Conservation (phyloP, 2,888 invertebrate species). For the Sarcophaga carnaria region DNA sequence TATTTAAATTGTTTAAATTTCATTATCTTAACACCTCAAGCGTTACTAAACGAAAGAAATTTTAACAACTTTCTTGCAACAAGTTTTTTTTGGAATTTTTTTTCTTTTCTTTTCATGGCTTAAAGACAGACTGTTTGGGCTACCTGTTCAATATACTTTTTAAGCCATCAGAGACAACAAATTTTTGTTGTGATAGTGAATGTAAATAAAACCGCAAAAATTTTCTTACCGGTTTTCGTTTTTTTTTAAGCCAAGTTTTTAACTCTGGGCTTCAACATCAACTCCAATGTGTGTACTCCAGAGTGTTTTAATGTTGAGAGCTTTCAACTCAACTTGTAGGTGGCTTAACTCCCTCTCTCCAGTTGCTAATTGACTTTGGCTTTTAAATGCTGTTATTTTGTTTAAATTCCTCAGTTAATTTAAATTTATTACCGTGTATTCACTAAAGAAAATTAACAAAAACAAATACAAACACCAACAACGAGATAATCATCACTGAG, state of each 20-base stretch:
- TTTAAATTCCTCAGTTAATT: constrained; percentile 44
- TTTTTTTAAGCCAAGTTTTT: not conserved
- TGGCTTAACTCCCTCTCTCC: not conserved
- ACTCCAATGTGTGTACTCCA: not conserved
- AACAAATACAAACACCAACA: too few relatives aligned
- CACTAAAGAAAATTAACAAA: too few relatives aligned
- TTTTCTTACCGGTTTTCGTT: constrained; percentile 61
- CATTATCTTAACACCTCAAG: constrained; percentile 41
- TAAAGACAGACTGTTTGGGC: not conserved
- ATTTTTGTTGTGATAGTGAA: too few relatives aligned
- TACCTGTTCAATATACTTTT: not conserved
- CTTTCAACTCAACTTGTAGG: not conserved
- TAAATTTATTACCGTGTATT: constrained; percentile 58
- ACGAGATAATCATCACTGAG: too few relatives aligned
- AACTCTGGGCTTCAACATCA: too few relatives aligned
- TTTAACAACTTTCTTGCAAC: constrained; percentile 62
- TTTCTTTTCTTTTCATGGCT: not conserved
- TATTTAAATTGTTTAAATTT: not conserved
- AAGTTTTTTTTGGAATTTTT: constrained; percentile 33
- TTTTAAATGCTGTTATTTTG: constrained; percentile 40
- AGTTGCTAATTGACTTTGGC: constrained; percentile 47
- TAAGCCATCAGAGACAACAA: not conserved
- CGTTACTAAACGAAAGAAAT: constrained; percentile 35
- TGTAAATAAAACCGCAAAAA: constrained; percentile 42
- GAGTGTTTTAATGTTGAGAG: not conserved